Conservation (phyloP, 2,113 vertebrate genomes). For the Anguilla rostrata region DNA sequence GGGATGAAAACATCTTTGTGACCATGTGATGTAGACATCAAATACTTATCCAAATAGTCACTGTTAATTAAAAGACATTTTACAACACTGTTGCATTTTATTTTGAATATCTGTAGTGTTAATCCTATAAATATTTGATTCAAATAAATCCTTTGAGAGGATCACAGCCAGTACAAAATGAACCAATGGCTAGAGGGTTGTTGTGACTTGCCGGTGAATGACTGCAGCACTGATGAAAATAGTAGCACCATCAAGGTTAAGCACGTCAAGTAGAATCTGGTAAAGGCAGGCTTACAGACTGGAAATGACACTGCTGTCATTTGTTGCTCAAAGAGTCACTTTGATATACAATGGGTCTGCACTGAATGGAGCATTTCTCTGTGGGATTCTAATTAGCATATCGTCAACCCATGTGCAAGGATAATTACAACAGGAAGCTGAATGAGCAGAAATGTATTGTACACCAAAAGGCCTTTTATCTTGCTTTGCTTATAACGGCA, state of each 20-base stretch:
- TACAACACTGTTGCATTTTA: not conserved
- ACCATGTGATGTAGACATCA: not conserved
- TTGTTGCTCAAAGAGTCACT: conserved; percentile 6
- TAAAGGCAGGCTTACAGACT: not conserved
- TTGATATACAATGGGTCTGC: not conserved
- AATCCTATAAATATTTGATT: not conserved
- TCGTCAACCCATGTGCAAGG: not conserved
- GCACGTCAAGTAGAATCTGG: not conserved
- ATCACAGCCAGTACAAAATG: not conserved
- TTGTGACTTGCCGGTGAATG: not conserved
- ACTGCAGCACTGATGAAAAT: not conserved
- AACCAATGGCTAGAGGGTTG: not conserved
- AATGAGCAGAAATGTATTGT: conserved; percentile 3
- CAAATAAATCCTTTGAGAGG: not conserved
- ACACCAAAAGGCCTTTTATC: not conserved
- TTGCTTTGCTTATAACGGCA: not conserved
- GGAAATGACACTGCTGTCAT: conserved; percentile 6
- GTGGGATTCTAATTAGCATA: conserved; percentile 1
- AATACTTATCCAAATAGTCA: not conserved
- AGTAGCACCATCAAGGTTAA: conserved; percentile 25
- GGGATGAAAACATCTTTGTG: not conserved
- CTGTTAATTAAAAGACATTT: not conserved
- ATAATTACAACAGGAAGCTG: conserved; percentile 13
- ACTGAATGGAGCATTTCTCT: not conserved
- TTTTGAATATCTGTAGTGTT: not conserved